These are phyloP conservation scores for Tenthredo mesomela DNA, from an alignment of 2,888 invertebrate genomes.

Conservation along the genomic window DNA sequence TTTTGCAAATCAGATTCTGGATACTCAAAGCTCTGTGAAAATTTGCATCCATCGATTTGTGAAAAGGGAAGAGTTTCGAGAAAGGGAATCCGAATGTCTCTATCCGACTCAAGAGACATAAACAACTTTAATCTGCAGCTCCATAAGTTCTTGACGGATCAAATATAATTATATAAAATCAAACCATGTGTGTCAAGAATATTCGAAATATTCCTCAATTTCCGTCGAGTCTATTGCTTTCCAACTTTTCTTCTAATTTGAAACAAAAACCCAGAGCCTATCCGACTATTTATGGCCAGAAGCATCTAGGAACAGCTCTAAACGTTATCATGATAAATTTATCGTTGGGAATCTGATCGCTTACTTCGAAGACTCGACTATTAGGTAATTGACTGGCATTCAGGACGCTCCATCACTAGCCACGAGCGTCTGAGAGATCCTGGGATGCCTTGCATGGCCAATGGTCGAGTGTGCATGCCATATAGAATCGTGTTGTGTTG, in stretches of 20 bases:
- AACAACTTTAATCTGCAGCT: background rate
- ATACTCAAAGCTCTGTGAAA: background rate
- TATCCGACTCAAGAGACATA: background rate
- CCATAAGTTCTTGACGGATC: background rate
- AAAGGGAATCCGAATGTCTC: background rate
- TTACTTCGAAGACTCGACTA: conserved; percentile 25
- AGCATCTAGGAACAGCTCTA: background rate
- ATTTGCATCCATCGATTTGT: background rate
- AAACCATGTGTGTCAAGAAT: background rate
- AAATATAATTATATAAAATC: background rate
- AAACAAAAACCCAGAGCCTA: background rate
- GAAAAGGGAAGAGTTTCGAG: background rate
- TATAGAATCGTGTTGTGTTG: conserved; percentile 30
- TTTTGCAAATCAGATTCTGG: background rate
- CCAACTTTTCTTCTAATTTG: background rate
- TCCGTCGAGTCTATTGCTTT: too few species aligned
- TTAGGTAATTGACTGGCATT: conserved; percentile 36
- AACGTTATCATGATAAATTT: conserved; percentile 5
- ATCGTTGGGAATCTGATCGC: background rate
- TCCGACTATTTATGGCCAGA: background rate
- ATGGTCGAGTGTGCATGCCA: conserved; percentile 2
- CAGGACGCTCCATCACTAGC: background rate
- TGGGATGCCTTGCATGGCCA: background rate
- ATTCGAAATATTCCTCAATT: too few species aligned
- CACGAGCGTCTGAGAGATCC: conserved; percentile 24